Conservation (phyloP, 64 coral and sea anemone species). For the Pocillopora verrucosa region DNA sequence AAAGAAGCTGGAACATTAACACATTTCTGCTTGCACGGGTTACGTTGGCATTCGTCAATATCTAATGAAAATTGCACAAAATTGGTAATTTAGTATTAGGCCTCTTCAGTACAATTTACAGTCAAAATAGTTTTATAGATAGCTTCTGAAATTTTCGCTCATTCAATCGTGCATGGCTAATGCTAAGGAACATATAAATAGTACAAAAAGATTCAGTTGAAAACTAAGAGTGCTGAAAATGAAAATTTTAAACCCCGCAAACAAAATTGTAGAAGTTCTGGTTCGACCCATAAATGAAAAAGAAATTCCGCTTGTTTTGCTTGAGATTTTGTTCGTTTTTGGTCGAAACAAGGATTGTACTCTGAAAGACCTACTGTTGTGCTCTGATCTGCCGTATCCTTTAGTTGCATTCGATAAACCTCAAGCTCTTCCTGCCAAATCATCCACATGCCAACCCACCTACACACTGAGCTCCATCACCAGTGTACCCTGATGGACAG, state of each 20-base stretch:
- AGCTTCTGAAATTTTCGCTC: background rate
- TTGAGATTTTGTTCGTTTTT: too few relatives aligned
- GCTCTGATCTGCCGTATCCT: background rate
- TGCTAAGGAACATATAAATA: too few relatives aligned
- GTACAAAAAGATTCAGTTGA: too few relatives aligned
- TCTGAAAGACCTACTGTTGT: background rate
- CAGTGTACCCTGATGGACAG: constrained; percentile 36
- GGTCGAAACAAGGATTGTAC: too few relatives aligned
- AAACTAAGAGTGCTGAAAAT: too few relatives aligned
- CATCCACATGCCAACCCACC: background rate
- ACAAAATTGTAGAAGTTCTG: too few relatives aligned
- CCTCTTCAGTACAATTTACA: background rate
- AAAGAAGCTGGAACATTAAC: background rate
- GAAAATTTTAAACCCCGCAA: too few relatives aligned
- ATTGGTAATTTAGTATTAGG: background rate
- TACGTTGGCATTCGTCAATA: constrained; percentile 37
- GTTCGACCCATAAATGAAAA: too few relatives aligned
- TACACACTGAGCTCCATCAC: constrained; percentile 16
- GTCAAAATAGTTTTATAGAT: background rate
- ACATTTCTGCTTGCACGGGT: constrained; percentile 18
- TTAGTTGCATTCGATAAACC: background rate
- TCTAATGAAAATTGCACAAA: constrained; percentile 7
- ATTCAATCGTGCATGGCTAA: too few relatives aligned
- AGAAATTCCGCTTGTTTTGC: too few relatives aligned
- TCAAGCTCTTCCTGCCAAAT: background rate